phyloP scores from a whole-genome alignment of 2,113 vertebrate genomes.

The Oceanodroma tethys region DNA sequence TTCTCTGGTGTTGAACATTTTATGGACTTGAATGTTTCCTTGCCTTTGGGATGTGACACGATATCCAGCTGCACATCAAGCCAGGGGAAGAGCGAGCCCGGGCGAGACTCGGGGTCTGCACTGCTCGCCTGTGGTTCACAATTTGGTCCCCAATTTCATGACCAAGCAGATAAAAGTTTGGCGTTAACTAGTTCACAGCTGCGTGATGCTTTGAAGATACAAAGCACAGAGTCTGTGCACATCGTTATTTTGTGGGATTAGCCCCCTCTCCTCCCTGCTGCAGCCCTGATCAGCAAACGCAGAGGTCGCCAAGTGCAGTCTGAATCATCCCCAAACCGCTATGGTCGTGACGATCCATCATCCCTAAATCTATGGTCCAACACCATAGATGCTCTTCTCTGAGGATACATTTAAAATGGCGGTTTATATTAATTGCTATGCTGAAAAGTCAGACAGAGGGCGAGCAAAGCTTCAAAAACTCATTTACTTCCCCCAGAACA shows the following conservation, averaged over 20 bases:
- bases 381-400: background rate
- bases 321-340: background rate
- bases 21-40: background rate
- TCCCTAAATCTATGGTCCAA: rapidly evolving
- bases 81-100: background rate
- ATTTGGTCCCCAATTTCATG: background rate
- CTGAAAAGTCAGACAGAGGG: background rate
- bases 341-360: rapidly evolving
- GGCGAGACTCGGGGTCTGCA: background rate
- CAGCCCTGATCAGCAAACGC: background rate
- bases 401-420: background rate
- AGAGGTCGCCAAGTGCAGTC: background rate
- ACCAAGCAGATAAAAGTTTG: background rate
- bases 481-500: background rate
- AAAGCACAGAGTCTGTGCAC: background rate
- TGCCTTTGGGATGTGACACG: background rate
- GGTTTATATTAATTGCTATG: background rate
- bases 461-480: background rate
- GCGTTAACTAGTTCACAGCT: background rate
- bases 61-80: background rate
- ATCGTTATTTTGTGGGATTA: rapidly evolving
- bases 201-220: background rate
- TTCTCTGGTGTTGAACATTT: background rate
- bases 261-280: background rate
- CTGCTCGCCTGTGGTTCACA: rapidly evolving